A percentile compares a stretch with the other conserved stretches of the same genome.
phyloP scores from a whole-genome alignment of 2,797 vertebrate species.

The Artibeus lituratus region DNA sequence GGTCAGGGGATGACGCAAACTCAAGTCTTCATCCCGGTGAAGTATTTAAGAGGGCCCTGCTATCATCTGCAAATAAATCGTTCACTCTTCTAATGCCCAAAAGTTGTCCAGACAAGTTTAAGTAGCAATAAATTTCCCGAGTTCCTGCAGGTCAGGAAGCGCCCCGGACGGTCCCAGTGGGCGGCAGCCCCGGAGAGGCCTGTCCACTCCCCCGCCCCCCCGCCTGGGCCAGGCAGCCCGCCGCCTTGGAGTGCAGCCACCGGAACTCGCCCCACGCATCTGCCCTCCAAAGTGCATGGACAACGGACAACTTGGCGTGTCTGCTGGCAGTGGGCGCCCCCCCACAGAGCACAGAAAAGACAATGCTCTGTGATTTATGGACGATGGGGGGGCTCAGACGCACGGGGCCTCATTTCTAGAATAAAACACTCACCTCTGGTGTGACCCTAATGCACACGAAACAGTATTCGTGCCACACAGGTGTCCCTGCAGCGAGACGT shows the following conservation, averaged over 20 bases:
- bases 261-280: not conserved
- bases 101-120: conserved; percentile 43
- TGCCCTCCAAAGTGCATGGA: not conserved
- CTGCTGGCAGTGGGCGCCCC: no score
- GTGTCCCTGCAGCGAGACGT: conserved; percentile 17
- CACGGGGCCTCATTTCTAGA: conserved; percentile 55
- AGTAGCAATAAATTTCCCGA: conserved; percentile 57
- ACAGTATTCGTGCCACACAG: not conserved
- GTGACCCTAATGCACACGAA: conserved; percentile 29
- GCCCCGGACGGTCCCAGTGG: not conserved
- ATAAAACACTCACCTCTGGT: conserved; percentile 67
- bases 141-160: conserved; percentile 42
- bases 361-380: no score
- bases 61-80: conserved; percentile 53
- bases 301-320: not conserved
- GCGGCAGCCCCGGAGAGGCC: not conserved
- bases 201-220: not conserved
- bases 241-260: not conserved
- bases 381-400: not conserved
- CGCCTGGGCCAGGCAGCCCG: not conserved
- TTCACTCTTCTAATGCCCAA: conserved; percentile 35
- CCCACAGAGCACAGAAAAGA: no score
- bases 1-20: not conserved
- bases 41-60: conserved; percentile 49
- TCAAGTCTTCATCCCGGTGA: not conserved